Percentiles rank a stretch among this genome's conserved stretches.
These are phyloP conservation scores for Ctena decussata DNA, from an alignment of 2,888 invertebrate species.

Conservation along the genomic window DNA sequence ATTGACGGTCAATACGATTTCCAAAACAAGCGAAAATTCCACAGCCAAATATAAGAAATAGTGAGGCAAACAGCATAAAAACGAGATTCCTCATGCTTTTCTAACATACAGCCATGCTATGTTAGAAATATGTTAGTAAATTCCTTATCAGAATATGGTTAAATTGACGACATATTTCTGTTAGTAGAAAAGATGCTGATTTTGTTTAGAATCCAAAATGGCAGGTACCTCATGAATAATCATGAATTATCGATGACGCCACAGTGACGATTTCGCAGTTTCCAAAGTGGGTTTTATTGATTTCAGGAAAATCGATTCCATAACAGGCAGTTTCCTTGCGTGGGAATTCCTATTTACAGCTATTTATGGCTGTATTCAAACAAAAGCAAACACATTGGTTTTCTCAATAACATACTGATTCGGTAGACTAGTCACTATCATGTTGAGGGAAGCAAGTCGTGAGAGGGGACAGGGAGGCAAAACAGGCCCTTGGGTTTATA, in stretches of 20 bases:
- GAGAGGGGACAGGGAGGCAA: too few relatives aligned
- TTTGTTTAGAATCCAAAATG: constrained; percentile 65
- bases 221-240: constrained; percentile 75
- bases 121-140: constrained; percentile 6
- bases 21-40: constrained; percentile 49
- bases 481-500: too few relatives aligned
- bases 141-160: constrained; percentile 30
- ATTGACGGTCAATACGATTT: constrained; percentile 54
- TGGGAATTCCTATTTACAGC: neutral
- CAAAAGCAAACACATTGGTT: neutral
- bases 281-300: neutral
- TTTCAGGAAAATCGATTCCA: neutral
- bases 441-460: too few relatives aligned
- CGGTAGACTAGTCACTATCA: too few relatives aligned
- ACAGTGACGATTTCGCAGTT: constrained; percentile 59
- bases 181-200: constrained; percentile 49
- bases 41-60: constrained; percentile 53
- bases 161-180: constrained; percentile 58
- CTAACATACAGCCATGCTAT: constrained; percentile 55
- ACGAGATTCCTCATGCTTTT: constrained; percentile 61
- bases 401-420: too few relatives aligned
- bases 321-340: constrained; percentile 1
- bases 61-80: constrained; percentile 53
- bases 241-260: constrained; percentile 66
- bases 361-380: too few relatives aligned